Evolutionary conservation across 2,797 vertebrate genomes (phyloP).

Genomic region (Pampus argenteus): DNA sequence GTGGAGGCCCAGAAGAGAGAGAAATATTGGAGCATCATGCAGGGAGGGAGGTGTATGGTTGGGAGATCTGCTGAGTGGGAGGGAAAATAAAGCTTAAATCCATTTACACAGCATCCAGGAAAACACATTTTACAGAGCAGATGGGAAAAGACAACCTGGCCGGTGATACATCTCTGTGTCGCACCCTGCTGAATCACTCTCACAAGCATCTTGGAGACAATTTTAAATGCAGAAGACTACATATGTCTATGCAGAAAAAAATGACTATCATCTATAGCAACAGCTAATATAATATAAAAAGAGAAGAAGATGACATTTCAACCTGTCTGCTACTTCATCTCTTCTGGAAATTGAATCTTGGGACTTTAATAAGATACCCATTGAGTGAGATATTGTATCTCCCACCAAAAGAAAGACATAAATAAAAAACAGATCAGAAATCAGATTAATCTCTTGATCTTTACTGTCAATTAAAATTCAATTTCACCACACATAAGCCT

Average conservation of each 20-base stretch:
- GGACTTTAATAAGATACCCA: conserved; percentile 30
- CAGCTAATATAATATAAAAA: conserved; percentile 25
- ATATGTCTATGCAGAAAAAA: not conserved
- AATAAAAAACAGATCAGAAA: conserved; percentile 48
- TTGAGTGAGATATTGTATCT: conserved; percentile 18
- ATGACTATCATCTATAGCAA: conserved; percentile 11
- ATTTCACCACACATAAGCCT: conserved; percentile 54
- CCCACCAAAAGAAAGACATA: conserved; percentile 13
- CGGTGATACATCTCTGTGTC: conserved; percentile 13
- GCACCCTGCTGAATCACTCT: conserved; percentile 20
- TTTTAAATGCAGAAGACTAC: conserved; percentile 19
- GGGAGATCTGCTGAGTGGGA: conserved; percentile 48
- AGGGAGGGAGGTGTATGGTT: conserved; percentile 40
- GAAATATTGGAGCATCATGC: conserved; percentile 34
- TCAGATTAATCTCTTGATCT: conserved; percentile 60
- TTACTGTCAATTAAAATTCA: conserved; percentile 67
- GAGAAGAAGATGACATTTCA: conserved; percentile 1
- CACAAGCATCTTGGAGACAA: not conserved
- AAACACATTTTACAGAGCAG: conserved; percentile 59
- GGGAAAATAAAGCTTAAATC: conserved; percentile 53
- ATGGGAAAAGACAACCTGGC: conserved; percentile 50
- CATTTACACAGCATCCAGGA: conserved; percentile 54
- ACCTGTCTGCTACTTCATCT: not conserved
- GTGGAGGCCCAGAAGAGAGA: conserved; percentile 28
- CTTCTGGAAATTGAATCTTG: conserved; percentile 26